These are phyloP conservation scores for Augiades crinisus DNA, from an alignment of 2,888 invertebrate genomes.

Conservation along the genomic window DNA sequence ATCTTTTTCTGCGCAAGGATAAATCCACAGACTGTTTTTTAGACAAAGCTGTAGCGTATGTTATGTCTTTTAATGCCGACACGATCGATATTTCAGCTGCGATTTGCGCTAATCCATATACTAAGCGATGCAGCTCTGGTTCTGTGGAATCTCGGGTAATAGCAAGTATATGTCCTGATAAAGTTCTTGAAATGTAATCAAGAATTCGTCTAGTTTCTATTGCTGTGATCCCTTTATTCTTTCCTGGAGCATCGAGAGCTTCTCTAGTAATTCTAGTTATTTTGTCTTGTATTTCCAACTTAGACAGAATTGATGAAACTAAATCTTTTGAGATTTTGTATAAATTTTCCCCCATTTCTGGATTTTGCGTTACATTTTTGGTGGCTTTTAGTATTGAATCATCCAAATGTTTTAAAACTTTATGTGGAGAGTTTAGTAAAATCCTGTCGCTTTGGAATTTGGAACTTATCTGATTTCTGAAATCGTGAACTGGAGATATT, in stretches of 20 bases:
- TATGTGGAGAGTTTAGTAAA: constrained; percentile 56
- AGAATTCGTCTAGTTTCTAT: constrained; percentile 72
- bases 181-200: constrained; percentile 70
- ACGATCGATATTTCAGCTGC: constrained; percentile 73
- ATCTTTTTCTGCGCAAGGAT: constrained; percentile 61
- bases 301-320: constrained; percentile 66
- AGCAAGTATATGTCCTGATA: constrained; percentile 66
- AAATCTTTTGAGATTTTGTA: constrained; percentile 71
- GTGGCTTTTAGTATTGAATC: constrained; percentile 57
- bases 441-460: constrained; percentile 46
- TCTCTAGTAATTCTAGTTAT: constrained; percentile 71
- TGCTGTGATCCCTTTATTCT: constrained; percentile 69
- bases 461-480: constrained; percentile 51
- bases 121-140: constrained; percentile 69
- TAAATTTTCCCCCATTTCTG: constrained; percentile 65
- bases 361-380: constrained; percentile 68
- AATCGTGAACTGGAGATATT: constrained; percentile 69
- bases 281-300: constrained; percentile 73
- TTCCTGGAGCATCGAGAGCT: constrained; percentile 69
- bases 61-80: constrained; percentile 70
- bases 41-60: constrained; percentile 64
- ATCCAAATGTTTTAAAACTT: constrained; percentile 62
- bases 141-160: constrained; percentile 71
- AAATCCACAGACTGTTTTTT: constrained; percentile 73
- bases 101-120: constrained; percentile 73